Evolutionary conservation across 2,888 invertebrate species (phyloP).

Genomic region (Brassicogethes aeneus): DNA sequence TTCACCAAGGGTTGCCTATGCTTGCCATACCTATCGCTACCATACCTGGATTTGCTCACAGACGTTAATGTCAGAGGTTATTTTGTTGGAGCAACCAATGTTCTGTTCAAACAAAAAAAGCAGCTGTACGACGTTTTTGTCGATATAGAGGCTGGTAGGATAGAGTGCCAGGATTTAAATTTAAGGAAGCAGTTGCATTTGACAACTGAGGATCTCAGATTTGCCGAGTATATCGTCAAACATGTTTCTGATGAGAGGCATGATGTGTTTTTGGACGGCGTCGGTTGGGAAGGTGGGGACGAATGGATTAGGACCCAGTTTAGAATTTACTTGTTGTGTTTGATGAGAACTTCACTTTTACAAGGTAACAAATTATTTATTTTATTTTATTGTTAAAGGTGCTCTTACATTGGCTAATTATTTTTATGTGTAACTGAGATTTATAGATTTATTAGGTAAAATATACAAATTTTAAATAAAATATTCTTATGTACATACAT

Average conservation of each 20-base stretch:
- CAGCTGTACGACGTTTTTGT: slow-evolving; percentile 88
- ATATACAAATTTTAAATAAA: no score
- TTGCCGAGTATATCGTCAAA: slow-evolving; percentile 86
- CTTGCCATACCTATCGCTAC: slow-evolving; percentile 90
- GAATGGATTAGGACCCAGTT: slow-evolving; percentile 96
- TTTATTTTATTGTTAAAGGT: no score
- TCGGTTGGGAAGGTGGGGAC: slow-evolving; percentile 88
- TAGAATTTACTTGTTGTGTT: slow-evolving; percentile 72
- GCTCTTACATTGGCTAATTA: no score
- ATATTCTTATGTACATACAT: no score
- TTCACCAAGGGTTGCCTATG: slow-evolving; percentile 90
- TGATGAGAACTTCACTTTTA: slow-evolving; percentile 68
- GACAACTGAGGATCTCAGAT: slow-evolving; percentile 90
- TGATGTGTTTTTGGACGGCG: slow-evolving; percentile 63
- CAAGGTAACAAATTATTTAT: slow-evolving; percentile 50
- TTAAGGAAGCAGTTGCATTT: slow-evolving; percentile 75
- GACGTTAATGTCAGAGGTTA: slow-evolving; percentile 81
- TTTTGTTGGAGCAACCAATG: slow-evolving; percentile 95
- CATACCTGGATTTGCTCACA: slow-evolving; percentile 85
- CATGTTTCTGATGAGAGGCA: slow-evolving; percentile 56
- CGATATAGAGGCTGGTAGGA: slow-evolving; percentile 65
- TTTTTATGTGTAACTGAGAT: neutral
- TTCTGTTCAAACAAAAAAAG: slow-evolving; percentile 92
- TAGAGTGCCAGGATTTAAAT: slow-evolving; percentile 73
- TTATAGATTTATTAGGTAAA: no score